These are phyloP conservation scores for Cheilosia impressa DNA, from an alignment of 2,888 invertebrate species.

Conservation along the genomic window DNA sequence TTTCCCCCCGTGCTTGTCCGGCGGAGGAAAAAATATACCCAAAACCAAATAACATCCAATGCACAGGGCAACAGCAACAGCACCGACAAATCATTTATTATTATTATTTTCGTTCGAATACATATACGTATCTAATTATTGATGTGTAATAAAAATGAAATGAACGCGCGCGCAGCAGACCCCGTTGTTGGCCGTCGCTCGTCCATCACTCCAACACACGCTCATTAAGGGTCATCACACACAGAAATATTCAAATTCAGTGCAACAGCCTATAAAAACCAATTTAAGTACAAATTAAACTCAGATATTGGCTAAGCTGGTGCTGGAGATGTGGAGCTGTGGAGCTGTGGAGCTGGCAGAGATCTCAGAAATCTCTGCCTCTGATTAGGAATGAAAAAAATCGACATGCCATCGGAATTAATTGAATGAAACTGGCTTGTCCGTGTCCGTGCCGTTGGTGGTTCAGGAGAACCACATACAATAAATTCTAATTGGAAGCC, in stretches of 20 bases:
- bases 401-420: conserved; percentile 52
- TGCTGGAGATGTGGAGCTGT: no score
- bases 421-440: conserved; percentile 63
- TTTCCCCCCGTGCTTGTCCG: conserved; percentile 22
- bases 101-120: conserved; percentile 41
- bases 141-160: conserved; percentile 73
- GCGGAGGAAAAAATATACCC: conserved; percentile 5
- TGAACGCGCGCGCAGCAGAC: conserved; percentile 40
- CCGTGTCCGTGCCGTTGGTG: not conserved
- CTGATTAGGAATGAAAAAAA: conserved; percentile 62
- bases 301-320: conserved; percentile 59
- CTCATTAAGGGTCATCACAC: conserved; percentile 31
- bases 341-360: conserved; percentile 45
- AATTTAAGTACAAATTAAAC: conserved; percentile 74
- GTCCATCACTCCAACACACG: conserved; percentile 21
- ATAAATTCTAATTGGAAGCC: conserved; percentile 73
- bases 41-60: conserved; percentile 42
- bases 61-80: conserved; percentile 23
- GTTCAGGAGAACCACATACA: conserved; percentile 49
- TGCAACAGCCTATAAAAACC: conserved; percentile 68
- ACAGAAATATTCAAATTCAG: conserved; percentile 67
- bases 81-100: conserved; percentile 41
- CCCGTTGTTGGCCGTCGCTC: conserved; percentile 50
- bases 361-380: conserved; percentile 51
- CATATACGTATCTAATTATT: conserved; percentile 59